Evolutionary conservation across 2,113 vertebrate genomes (phyloP).

Genomic region (Nipponia nippon): DNA sequence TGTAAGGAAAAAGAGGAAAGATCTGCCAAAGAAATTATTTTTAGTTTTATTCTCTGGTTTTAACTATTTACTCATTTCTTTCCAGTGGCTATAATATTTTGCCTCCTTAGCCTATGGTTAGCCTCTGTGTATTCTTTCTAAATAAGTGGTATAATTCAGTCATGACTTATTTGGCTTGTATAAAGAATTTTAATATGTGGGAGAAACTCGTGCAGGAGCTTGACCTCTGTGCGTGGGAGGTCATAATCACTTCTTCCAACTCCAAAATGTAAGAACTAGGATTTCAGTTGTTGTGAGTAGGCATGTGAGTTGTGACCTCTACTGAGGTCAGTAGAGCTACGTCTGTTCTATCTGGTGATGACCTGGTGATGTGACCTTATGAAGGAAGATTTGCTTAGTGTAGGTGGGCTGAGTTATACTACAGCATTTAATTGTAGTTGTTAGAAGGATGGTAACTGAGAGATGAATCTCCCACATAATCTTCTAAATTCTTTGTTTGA

Average conservation of each 20-base stretch:
- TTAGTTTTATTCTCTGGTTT: background rate
- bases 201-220: background rate
- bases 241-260: background rate
- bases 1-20: background rate
- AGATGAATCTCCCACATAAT: background rate
- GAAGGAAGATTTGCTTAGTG: background rate
- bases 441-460: background rate
- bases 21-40: background rate
- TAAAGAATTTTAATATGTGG: background rate
- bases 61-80: background rate
- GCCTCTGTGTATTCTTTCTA: background rate
- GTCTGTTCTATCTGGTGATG: background rate
- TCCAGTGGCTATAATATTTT: background rate
- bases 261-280: background rate
- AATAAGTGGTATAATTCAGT: background rate
- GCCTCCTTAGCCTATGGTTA: background rate
- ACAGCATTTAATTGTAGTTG: background rate
- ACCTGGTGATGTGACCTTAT: background rate
- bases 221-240: background rate
- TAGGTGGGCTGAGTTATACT: background rate
- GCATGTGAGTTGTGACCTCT: background rate
- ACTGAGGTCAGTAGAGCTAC: background rate
- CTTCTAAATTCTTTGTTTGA: background rate
- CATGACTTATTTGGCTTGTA: background rate
- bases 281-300: background rate